Evolutionary conservation across 2,888 invertebrate genomes (phyloP).

Genomic region (Lochmaea capreae): DNA sequence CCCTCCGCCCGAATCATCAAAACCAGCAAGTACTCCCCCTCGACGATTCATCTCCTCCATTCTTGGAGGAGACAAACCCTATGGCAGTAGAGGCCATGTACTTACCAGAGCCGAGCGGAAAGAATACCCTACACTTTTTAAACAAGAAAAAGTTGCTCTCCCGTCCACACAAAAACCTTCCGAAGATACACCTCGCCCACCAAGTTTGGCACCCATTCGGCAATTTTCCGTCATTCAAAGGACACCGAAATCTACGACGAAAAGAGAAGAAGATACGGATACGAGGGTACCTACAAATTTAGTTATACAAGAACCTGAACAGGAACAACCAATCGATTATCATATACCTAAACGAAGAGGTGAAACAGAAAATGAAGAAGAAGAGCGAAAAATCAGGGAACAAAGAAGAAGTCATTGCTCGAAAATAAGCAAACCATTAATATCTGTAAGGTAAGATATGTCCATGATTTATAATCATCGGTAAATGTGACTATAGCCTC

Average conservation of each 20-base stretch:
- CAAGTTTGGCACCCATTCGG: conserved; percentile 61
- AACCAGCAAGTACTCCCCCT: conserved; percentile 63
- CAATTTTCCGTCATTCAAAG: conserved; percentile 61
- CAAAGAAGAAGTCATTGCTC: conserved; percentile 77
- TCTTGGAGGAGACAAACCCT: conserved; percentile 83
- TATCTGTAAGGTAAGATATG: conserved; percentile 66
- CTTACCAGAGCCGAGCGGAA: conserved; percentile 75
- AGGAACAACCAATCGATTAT: conserved; percentile 89
- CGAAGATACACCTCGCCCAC: conserved; percentile 63
- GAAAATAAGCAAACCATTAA: conserved; percentile 73
- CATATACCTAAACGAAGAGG: conserved; percentile 85
- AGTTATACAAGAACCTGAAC: conserved; percentile 56
- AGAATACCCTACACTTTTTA: conserved; percentile 74
- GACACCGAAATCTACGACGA: conserved; percentile 72
- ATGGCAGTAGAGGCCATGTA: conserved; percentile 83
- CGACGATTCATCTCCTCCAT: conserved; percentile 83
- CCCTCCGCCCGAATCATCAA: conserved; percentile 59
- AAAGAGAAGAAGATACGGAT: conserved; percentile 60
- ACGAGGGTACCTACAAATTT: conserved; percentile 52
- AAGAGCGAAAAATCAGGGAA: conserved; percentile 76
- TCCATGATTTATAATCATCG: background rate
- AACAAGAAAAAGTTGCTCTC: conserved; percentile 72
- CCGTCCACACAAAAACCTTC: conserved; percentile 72
- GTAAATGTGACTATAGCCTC: background rate
- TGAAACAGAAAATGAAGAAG: conserved; percentile 75